Conservation (phyloP, 2,888 invertebrate species). For the Gymnosoma rotundatum region DNA sequence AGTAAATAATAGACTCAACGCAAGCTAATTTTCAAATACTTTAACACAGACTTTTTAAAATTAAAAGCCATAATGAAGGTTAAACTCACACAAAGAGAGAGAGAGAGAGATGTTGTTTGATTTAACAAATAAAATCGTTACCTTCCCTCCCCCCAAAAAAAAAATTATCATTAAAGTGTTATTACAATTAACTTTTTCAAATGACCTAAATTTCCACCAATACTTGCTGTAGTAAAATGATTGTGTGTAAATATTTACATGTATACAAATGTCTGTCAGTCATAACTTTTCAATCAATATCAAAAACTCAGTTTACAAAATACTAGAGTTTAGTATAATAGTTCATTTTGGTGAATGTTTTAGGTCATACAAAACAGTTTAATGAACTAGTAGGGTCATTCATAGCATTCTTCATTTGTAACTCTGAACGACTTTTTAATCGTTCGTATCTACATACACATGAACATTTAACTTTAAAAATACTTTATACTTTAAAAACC, state of each 20-base stretch:
- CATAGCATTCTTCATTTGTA: too few species aligned
- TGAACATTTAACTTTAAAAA: too few species aligned
- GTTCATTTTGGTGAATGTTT: too few species aligned
- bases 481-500: too few species aligned
- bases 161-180: too few species aligned
- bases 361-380: too few species aligned
- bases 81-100: not conserved
- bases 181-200: not conserved
- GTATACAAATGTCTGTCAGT: constrained; percentile 18
- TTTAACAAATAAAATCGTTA: not conserved
- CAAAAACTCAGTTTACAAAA: too few species aligned
- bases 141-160: not conserved
- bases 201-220: constrained; percentile 47
- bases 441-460: too few species aligned
- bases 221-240: not conserved
- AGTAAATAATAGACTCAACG: constrained; percentile 28
- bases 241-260: constrained; percentile 11
- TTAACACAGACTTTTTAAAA: constrained; percentile 40
- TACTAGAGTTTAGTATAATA: too few species aligned
- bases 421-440: too few species aligned
- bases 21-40: constrained; percentile 35
- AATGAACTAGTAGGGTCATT: too few species aligned
- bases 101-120: not conserved
- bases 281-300: not conserved
- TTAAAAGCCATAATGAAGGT: not conserved